phyloP scores from a whole-genome alignment of 2,888 invertebrate genomes.

The Anoplius nigerrimus region DNA sequence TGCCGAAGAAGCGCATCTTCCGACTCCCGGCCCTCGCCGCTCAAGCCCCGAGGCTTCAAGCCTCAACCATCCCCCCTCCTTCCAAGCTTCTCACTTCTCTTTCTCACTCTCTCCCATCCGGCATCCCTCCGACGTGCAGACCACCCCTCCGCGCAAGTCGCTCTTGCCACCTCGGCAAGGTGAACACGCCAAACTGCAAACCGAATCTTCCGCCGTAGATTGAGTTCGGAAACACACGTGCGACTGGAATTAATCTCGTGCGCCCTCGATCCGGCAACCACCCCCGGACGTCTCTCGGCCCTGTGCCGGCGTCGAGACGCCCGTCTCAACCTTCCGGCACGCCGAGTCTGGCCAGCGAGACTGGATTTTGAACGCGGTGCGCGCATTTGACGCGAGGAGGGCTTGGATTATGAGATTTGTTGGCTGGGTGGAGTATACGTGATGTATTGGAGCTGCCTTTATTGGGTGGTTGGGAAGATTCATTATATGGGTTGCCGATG shows the following conservation, averaged over 20 bases:
- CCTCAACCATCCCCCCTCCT: background rate
- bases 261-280: conserved; percentile 20
- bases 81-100: background rate
- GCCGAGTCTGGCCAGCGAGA: too few relatives aligned
- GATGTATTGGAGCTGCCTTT: too few relatives aligned
- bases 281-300: conserved; percentile 10
- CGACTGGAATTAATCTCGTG: conserved; percentile 60
- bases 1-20: conserved; percentile 17
- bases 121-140: background rate
- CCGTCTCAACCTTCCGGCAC: conserved; percentile 12
- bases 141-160: background rate
- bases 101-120: background rate
- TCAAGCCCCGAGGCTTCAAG: background rate
- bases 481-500: too few relatives aligned
- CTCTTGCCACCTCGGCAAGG: conserved; percentile 11
- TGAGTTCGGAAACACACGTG: conserved; percentile 64
- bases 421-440: too few relatives aligned
- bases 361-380: too few relatives aligned
- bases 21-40: background rate
- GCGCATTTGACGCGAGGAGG: too few relatives aligned
- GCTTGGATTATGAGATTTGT: too few relatives aligned
- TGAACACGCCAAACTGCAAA: conserved; percentile 55
- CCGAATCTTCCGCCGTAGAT: conserved; percentile 63
- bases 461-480: too few relatives aligned
- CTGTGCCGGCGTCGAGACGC: too few relatives aligned